Percentiles rank a stretch among this genome's conserved stretches.
phyloP scores from a whole-genome alignment of 2,888 invertebrate species.

The Prosapia bicincta region DNA sequence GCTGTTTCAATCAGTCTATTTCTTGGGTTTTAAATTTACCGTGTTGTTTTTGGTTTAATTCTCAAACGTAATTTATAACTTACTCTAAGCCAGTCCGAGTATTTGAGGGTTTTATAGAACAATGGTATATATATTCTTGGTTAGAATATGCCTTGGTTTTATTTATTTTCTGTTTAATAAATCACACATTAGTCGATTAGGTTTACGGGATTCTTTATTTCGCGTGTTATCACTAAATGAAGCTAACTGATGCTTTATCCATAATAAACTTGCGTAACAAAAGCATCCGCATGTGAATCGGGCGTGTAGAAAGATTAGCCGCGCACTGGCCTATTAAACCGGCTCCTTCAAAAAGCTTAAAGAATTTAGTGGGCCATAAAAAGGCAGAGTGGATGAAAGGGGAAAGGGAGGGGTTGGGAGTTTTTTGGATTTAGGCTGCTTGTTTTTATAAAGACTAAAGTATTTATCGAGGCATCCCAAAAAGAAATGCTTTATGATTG shows the following conservation, averaged over 20 bases:
- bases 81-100: too few species aligned
- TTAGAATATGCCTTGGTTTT: too few species aligned
- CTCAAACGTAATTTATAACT: too few species aligned
- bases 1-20: too few species aligned
- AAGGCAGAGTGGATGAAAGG: conserved; percentile 13
- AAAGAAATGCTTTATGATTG: conserved; percentile 31
- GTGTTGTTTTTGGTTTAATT: too few species aligned
- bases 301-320: conserved; percentile 16
- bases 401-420: background rate
- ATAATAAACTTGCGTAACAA: background rate
- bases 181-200: background rate
- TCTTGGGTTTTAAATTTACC: too few species aligned
- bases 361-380: conserved; percentile 32
- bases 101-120: too few species aligned
- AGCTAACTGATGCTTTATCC: background rate
- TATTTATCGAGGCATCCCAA: conserved; percentile 31
- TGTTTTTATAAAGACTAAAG: conserved; percentile 21
- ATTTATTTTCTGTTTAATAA: too few species aligned
- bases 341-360: conserved; percentile 30
- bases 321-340: conserved; percentile 20
- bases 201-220: background rate
- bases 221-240: background rate
- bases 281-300: conserved; percentile 2
- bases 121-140: too few species aligned
- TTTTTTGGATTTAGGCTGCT: conserved; percentile 29